Base-by-base conservation (phyloP, 2,113 vertebrate genomes). In the Glaucomys volans region DNA sequence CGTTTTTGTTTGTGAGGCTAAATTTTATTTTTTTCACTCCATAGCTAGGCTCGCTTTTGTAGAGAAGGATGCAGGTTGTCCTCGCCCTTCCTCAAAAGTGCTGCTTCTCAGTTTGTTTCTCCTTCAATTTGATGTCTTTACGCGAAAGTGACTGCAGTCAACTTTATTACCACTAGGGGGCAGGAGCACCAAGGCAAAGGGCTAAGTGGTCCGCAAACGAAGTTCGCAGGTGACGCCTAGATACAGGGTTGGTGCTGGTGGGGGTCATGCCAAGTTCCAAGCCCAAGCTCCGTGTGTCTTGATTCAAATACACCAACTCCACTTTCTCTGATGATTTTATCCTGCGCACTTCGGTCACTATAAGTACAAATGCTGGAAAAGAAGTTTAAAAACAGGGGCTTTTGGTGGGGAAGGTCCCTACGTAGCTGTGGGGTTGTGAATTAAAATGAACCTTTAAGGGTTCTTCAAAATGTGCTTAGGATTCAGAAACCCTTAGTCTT, bases 141-240 rank as follows among this genome's bases (percentile, higher is more conserved):
- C 26, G 59, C 0, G 71, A 91, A 87, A 12, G 42, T 64, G 92
- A 1, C 50, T n/a, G 92, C 14, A 96, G 90, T 89, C 50, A 62
- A 35, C 57, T 30, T 13, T 86, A 1, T 4, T 1, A 87, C 95
- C 98, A 62, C 74, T 94, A 98, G 98, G 85, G 97, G 97, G 97
- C 98, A 98, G 97, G 81, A 92, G 75, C 6, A 86, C 87, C 95
- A 97, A 98, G 26, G 98, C 85, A 44, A 91, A 98, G 8, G 54
- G 30, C 1, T 20, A 4, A 4, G 71, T 18, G 47, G 72, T 59
- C 42, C 11, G 71, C n/a, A 0, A 87, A 50, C 0, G 40, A 54
- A 47, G 92, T 24, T n/a, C 0, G 16, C 47, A 54, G 74, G 84
- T 87, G 69, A 37, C 18, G 12, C 2, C 11, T 30, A 35, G 59